These are phyloP conservation scores for Contarinia nasturtii DNA, from an alignment of 1,140 invertebrate genomes.

Conservation along the genomic window DNA sequence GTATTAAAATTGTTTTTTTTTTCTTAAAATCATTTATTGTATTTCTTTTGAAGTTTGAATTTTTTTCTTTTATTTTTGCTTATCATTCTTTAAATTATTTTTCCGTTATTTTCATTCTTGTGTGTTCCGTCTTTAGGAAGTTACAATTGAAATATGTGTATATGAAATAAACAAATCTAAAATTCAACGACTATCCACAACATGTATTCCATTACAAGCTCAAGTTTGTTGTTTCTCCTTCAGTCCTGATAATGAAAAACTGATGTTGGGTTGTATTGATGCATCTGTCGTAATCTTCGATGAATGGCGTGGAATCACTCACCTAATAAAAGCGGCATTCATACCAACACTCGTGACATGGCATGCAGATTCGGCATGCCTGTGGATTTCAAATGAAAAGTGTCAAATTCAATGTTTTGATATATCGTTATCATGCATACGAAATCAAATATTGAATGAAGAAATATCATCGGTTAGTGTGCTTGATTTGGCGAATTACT, in stretches of 20 bases:
- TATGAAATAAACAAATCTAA: slow-evolving; percentile 48
- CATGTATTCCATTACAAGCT: slow-evolving; percentile 48
- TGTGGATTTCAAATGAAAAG: slow-evolving; percentile 46
- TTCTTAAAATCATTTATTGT: background rate
- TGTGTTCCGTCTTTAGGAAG: slow-evolving; percentile 45
- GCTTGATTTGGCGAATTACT: slow-evolving; percentile 48
- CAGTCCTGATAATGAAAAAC: slow-evolving; percentile 47
- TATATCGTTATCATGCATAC: slow-evolving; percentile 42
- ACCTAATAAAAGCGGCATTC: slow-evolving; percentile 20
- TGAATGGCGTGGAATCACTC: slow-evolving; percentile 37
- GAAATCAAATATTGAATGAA: slow-evolving; percentile 45
- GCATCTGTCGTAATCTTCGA: slow-evolving; percentile 54
- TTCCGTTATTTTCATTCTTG: background rate
- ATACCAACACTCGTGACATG: slow-evolving; percentile 49
- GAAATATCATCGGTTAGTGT: slow-evolving; percentile 39
- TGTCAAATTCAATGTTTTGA: slow-evolving; percentile 65
- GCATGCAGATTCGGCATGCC: slow-evolving; percentile 48
- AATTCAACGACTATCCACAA: slow-evolving; percentile 43
- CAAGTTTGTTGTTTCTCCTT: slow-evolving; percentile 44
- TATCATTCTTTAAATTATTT: too few species aligned
- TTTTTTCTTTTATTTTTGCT: too few species aligned
- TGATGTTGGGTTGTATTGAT: slow-evolving; percentile 57
- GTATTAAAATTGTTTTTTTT: background rate
- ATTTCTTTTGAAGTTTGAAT: too few species aligned
- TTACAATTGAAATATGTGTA: slow-evolving; percentile 50